Evolutionary conservation across 2,888 invertebrate species (phyloP).

Genomic region (Nemurella pictetii): DNA sequence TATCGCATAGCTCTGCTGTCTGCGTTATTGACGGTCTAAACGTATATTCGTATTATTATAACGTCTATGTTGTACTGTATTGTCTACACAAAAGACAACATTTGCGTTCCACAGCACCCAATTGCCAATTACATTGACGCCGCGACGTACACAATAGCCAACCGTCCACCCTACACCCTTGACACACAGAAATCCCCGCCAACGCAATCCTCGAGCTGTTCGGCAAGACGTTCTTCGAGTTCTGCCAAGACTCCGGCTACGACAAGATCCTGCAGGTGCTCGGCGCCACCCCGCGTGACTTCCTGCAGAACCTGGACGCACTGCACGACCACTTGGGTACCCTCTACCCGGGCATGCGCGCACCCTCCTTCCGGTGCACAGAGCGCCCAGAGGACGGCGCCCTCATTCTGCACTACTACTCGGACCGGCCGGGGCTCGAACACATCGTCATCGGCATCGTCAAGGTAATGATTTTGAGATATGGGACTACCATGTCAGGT

Average conservation of each 20-base stretch:
- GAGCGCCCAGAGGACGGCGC: constrained; percentile 87
- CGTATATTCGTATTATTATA: too few relatives aligned
- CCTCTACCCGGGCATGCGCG: constrained; percentile 91
- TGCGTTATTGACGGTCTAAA: too few relatives aligned
- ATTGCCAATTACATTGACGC: not conserved
- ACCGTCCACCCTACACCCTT: too few relatives aligned
- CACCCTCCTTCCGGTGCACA: constrained; percentile 94
- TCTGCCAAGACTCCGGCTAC: constrained; percentile 96
- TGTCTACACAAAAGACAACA: too few relatives aligned
- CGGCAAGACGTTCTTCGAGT: constrained; percentile 94
- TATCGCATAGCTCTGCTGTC: too few relatives aligned
- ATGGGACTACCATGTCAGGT: too few relatives aligned
- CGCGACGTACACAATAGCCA: too few relatives aligned
- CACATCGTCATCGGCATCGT: constrained; percentile 97
- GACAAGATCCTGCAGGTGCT: constrained; percentile 93
- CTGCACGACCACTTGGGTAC: constrained; percentile 94
- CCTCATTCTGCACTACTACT: constrained; percentile 91
- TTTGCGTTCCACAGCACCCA: too few relatives aligned
- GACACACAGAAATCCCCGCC: constrained; percentile 81
- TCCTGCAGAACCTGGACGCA: constrained; percentile 95
- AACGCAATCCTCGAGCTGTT: constrained; percentile 87
- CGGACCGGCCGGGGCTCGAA: constrained; percentile 90
- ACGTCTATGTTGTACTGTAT: too few relatives aligned
- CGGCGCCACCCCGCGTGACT: constrained; percentile 93
- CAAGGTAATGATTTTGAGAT: constrained; percentile 80